Evolutionary conservation across 2,113 vertebrate genomes (phyloP).

Genomic region (Gadus chalcogrammus): DNA sequence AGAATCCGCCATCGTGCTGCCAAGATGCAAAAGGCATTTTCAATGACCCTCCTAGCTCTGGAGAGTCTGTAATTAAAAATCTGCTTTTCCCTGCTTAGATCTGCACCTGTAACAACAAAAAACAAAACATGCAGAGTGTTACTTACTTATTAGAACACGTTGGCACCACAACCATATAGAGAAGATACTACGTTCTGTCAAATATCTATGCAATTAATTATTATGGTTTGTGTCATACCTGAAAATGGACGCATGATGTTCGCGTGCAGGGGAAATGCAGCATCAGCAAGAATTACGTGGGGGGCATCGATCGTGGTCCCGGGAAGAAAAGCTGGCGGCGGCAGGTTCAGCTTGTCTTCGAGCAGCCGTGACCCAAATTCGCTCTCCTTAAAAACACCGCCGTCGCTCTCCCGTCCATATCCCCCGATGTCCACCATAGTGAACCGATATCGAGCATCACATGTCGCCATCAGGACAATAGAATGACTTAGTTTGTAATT

Average conservation of each 20-base stretch:
- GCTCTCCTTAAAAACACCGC: constrained; percentile 5
- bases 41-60: neutral
- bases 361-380: constrained; percentile 1
- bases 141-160: neutral
- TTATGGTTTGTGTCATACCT: neutral
- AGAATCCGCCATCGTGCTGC: neutral
- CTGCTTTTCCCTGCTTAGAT: neutral
- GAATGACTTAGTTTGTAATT: neutral
- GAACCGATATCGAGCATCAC: neutral
- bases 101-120: neutral
- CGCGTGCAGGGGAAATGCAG: constrained; percentile 10
- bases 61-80: neutral
- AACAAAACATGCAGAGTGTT: neutral
- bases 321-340: constrained; percentile 1
- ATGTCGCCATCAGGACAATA: neutral
- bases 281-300: constrained; percentile 5
- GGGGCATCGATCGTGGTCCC: neutral
- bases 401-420: constrained; percentile 1
- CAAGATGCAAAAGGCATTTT: neutral
- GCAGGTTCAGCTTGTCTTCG: neutral
- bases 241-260: neutral
- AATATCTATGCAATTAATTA: neutral
- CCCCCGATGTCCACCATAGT: neutral
- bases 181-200: neutral
- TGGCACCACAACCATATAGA: neutral